Conservation (phyloP, 2,113 vertebrate species). For the Atherinomorus stipes region DNA sequence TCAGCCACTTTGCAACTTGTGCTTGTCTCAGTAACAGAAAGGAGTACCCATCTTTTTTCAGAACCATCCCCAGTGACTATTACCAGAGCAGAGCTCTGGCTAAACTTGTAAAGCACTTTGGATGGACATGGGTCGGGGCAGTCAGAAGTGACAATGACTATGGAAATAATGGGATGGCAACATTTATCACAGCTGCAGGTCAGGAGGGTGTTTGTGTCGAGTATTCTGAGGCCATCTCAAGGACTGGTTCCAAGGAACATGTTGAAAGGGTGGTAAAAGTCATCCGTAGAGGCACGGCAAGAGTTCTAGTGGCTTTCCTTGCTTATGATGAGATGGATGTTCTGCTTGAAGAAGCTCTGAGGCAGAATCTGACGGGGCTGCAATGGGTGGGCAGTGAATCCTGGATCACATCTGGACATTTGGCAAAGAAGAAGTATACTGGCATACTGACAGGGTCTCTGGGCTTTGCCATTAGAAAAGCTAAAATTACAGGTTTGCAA, state of each 20-base stretch:
- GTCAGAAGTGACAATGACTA: conserved; percentile 83
- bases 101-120: conserved; percentile 81
- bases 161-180: conserved; percentile 82
- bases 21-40: conserved; percentile 83
- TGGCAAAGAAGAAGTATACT: conserved; percentile 63
- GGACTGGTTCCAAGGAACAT: conserved; percentile 71
- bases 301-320: conserved; percentile 81
- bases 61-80: conserved; percentile 85
- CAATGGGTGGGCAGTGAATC: conserved; percentile 85
- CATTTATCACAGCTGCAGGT: conserved; percentile 76
- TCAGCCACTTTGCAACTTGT: conserved; percentile 85
- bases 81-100: conserved; percentile 83
- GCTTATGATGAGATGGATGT: conserved; percentile 77
- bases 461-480: conserved; percentile 79
- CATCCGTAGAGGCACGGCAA: conserved; percentile 73
- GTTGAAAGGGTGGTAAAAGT: conserved; percentile 70
- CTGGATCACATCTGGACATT: conserved; percentile 80
- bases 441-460: conserved; percentile 76
- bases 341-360: conserved; percentile 77
- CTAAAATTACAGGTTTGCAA: conserved; percentile 74
- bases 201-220: conserved; percentile 81
- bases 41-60: conserved; percentile 81
- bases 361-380: conserved; percentile 78
- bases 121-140: conserved; percentile 84
- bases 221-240: conserved; percentile 80